These are phyloP conservation scores for Drosophila kanekoi DNA, from an alignment of 2,888 invertebrate species.

Conservation along the genomic window DNA sequence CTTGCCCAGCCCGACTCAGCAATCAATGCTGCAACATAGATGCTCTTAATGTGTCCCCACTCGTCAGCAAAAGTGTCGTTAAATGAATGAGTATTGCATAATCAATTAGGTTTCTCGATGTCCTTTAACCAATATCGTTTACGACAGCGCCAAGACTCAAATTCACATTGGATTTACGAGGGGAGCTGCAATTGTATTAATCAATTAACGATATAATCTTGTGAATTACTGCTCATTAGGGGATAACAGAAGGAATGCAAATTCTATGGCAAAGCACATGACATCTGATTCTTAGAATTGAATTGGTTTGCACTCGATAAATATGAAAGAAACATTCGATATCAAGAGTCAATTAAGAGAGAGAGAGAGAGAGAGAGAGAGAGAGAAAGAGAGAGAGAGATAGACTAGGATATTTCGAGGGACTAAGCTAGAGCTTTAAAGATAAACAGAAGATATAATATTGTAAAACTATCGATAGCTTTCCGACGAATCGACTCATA, in stretches of 20 bases:
- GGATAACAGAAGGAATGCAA: conserved; percentile 1
- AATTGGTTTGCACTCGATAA: neutral
- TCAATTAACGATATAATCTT: conserved; percentile 22
- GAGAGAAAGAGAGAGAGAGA: too few relatives aligned
- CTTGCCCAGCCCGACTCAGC: neutral
- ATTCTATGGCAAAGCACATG: neutral
- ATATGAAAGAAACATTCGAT: neutral
- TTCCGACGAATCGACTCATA: too few relatives aligned
- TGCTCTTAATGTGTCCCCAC: conserved; percentile 25
- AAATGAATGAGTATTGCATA: conserved; percentile 51
- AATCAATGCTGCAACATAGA: conserved; percentile 27
- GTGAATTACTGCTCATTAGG: conserved; percentile 11
- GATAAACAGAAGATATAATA: too few relatives aligned
- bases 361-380: too few relatives aligned
- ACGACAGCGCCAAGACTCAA: conserved; percentile 1
- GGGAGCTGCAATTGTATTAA: conserved; percentile 8
- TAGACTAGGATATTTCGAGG: too few relatives aligned
- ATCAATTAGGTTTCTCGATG: conserved; percentile 43
- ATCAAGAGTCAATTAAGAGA: neutral
- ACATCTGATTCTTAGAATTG: neutral
- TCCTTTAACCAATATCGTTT: conserved; percentile 25
- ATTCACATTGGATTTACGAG: conserved; percentile 1
- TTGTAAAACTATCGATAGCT: too few relatives aligned
- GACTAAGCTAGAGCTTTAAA: too few relatives aligned
- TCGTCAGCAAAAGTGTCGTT: conserved; percentile 34